phyloP scores from a whole-genome alignment of 2,888 invertebrate genomes.

The Eueremaeus valkanovi region DNA sequence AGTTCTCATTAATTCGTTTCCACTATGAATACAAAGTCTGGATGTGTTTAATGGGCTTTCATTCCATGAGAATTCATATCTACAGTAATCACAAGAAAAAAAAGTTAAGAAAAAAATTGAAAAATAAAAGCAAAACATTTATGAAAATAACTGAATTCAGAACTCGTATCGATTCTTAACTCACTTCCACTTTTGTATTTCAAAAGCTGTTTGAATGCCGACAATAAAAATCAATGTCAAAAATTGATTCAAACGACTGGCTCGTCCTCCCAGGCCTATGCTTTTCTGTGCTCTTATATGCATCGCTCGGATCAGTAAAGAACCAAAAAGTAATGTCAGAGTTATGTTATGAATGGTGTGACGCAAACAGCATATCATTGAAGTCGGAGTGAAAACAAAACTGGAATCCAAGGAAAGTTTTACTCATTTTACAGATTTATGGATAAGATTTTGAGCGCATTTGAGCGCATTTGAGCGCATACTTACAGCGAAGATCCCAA shows the following conservation, averaged over 20 bases:
- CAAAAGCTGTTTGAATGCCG: conserved; percentile 46
- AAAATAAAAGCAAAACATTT: too few species aligned
- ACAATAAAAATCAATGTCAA: conserved; percentile 46
- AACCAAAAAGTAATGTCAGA: conserved; percentile 39
- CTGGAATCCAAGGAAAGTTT: conserved; percentile 23
- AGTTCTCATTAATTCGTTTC: conserved; percentile 30
- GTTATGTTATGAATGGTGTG: conserved; percentile 39
- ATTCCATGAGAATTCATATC: conserved; percentile 26
- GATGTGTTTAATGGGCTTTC: not conserved
- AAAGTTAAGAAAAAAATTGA: not conserved
- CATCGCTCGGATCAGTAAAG: conserved; percentile 36
- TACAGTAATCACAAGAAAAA: not conserved
- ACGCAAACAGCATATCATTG: conserved; percentile 36
- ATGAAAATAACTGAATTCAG: too few species aligned
- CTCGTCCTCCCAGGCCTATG: conserved; percentile 41
- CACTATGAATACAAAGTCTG: conserved; percentile 15
- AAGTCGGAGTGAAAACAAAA: conserved; percentile 35
- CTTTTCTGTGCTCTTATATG: conserved; percentile 34
- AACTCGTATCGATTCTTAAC: too few species aligned
- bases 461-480: not conserved
- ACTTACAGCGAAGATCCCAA: conserved; percentile 44
- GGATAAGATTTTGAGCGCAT: too few species aligned
- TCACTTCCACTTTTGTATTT: conserved; percentile 45
- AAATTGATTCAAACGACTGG: conserved; percentile 46
- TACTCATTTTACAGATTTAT: too few species aligned